Evolutionary conservation across 2,888 invertebrate genomes (phyloP), one percentile per base, ranked within the genome.

Genomic region (Nineta flava): DNA sequence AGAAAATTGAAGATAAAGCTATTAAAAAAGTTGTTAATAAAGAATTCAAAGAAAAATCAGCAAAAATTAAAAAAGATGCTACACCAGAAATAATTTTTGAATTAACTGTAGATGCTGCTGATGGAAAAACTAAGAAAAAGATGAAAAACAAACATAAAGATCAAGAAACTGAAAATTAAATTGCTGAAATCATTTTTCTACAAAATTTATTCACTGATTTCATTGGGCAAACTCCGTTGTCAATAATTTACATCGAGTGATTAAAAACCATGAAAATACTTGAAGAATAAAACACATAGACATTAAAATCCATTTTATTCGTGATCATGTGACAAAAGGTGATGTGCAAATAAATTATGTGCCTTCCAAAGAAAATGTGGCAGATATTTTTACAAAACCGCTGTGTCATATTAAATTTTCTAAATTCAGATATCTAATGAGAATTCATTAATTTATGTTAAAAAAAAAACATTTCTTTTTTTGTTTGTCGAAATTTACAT

Each of bases 11-110:
- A 50, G 70, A 71, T 49, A 73, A 73, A 56, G 58, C 65, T 16
- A 66, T 64, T n/a, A 71, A 72, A 55, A 71, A 72, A 53, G 69
- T 67, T 7, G 68, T 68, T 43, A 72, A 72, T 53, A 70, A 71
- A 52, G 70, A 72, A 54, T 56, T 69, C 49, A 67, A 68, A 51
- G 68, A 70, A 50, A 67, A 67, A 48, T 66, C 69, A 47, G 67
- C 68, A 50, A 58, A 58, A 46, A 60, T 60, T 50, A 61, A 60
- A 52, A 58, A 60, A 50, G 50, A 54, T 32, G 51, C 49, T 35
- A 54, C 54, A 21, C 54, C 56, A 51, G 52, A 57, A 50, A 49
- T 49, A 32, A 48, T 45, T 50, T 61, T 65, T 50, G 61, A 65
- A 53, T 64, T 66, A 50, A 59, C 63, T 52, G 60, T 63, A 15